phyloP scores from a whole-genome alignment of 2,113 vertebrate species.

The Gobiocypris rarus region DNA sequence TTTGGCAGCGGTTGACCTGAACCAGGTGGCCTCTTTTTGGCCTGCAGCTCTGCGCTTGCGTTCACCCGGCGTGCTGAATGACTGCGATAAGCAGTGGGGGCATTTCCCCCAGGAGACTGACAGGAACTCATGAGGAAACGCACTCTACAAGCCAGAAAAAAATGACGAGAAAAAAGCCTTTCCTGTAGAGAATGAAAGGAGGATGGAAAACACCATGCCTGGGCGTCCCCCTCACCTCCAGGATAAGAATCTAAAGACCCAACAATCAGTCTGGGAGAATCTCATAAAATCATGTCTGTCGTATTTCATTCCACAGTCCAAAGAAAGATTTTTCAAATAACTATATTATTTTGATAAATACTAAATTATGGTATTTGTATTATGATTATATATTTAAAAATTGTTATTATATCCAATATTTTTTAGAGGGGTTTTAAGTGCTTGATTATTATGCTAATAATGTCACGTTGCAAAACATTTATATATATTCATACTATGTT shows the following conservation, averaged over 20 bases:
- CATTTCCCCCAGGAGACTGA: conserved; percentile 66
- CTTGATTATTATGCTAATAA: neutral
- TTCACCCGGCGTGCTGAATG: conserved; percentile 41
- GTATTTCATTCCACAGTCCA: neutral
- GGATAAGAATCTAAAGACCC: conserved; percentile 19
- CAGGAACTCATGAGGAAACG: conserved; percentile 66
- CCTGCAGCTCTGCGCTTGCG: conserved; percentile 31
- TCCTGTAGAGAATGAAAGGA: conserved; percentile 51
- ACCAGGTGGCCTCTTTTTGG: conserved; percentile 54
- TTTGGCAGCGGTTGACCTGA: conserved; percentile 31
- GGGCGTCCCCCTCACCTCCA: conserved; percentile 30
- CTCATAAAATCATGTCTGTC: neutral
- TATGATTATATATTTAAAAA: too few species aligned
- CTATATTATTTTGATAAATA: neutral
- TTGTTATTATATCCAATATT: too few species aligned
- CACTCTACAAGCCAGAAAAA: conserved; percentile 57
- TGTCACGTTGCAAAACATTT: too few species aligned
- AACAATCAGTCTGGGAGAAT: neutral
- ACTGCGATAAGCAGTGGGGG: conserved; percentile 62
- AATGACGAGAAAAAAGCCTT: conserved; percentile 41
- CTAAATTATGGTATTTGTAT: neutral
- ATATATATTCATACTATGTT: too few species aligned
- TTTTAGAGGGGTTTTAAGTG: neutral
- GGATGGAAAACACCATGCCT: conserved; percentile 52
- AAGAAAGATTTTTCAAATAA: neutral